These are phyloP conservation scores for Tanypteryx hageni DNA, from an alignment of 2,888 invertebrate species.

Conservation along the genomic window DNA sequence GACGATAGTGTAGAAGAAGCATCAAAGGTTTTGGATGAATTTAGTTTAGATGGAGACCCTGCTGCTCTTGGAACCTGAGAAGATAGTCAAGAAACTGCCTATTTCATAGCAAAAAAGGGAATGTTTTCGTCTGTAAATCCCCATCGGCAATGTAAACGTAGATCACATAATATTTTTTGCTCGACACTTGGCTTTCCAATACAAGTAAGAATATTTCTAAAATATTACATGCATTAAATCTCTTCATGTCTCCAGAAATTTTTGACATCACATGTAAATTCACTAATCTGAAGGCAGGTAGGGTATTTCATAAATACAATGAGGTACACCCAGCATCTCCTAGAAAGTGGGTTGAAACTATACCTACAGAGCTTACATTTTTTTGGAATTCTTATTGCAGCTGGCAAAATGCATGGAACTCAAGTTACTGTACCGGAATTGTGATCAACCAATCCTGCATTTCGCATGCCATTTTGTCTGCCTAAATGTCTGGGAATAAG, in stretches of 20 bases:
- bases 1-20: neutral
- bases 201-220: neutral
- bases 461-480: neutral
- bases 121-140: neutral
- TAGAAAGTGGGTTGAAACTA: neutral
- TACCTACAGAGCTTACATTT: neutral
- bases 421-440: neutral
- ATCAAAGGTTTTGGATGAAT: neutral
- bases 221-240: no score
- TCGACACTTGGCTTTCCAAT: neutral
- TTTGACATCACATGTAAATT: no score
- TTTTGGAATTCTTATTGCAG: neutral
- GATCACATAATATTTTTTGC: neutral
- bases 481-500: neutral
- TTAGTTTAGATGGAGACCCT: neutral
- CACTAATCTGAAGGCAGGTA: neutral
- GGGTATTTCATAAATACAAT: neutral
- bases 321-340: neutral
- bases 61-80: neutral
- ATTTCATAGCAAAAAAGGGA: neutral
- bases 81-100: neutral
- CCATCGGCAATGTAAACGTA: neutral
- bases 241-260: neutral
- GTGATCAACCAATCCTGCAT: neutral
- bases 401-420: neutral